Evolutionary conservation across 35 echinoderm and acorn worm genomes (phyloP).

Genomic region (Hemicentrotus pulcherrimus): DNA sequence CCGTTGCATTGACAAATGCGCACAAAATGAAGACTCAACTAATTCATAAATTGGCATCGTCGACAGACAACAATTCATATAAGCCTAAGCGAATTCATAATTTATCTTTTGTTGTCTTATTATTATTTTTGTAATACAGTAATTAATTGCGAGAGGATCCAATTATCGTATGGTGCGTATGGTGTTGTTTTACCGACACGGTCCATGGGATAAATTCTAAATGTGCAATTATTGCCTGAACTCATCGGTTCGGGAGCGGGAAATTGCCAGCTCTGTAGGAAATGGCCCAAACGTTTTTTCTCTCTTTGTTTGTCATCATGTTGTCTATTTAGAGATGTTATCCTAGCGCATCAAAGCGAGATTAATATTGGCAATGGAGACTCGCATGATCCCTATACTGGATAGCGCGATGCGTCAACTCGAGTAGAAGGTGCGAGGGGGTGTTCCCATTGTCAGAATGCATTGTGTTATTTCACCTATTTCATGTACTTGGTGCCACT

Average conservation of each 20-base stretch:
- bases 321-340: slow-evolving; percentile 12
- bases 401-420: not conserved
- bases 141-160: not conserved
- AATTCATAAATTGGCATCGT: not conserved
- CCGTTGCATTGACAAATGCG: not conserved
- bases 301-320: not conserved
- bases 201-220: not conserved
- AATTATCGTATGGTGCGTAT: not conserved
- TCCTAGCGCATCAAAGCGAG: slow-evolving; percentile 22
- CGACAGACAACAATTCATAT: not conserved
- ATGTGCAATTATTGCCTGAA: not conserved
- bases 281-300: not conserved
- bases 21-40: not conserved
- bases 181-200: not conserved
- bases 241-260: not conserved
- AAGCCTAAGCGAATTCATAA: not conserved
- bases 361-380: slow-evolving; percentile 7
- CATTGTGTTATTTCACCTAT: no score
- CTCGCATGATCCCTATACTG: not conserved
- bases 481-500: no score
- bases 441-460: no score
- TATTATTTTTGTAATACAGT: not conserved
- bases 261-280: not conserved
- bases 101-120: not conserved
- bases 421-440: not conserved